Percentiles rank a stretch among this genome's conserved stretches.
These are phyloP conservation scores for Calosoma granatense DNA, from an alignment of 1,140 invertebrate genomes.

Conservation along the genomic window DNA sequence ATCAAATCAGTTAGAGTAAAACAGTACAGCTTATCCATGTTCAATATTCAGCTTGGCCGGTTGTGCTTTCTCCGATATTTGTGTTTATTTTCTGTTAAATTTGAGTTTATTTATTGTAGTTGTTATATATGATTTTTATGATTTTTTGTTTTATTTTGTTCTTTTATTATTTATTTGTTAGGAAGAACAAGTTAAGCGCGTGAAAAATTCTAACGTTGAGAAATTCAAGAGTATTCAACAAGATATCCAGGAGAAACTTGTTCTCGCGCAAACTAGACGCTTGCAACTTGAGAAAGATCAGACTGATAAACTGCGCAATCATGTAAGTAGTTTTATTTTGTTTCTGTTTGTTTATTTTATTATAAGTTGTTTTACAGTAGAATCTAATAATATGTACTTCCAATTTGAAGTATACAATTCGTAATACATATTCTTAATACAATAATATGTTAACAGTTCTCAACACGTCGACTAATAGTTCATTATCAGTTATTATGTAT, in stretches of 20 bases:
- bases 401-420: slow-evolving; percentile 11
- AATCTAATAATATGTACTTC: slow-evolving; percentile 8
- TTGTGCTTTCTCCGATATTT: slow-evolving; percentile 13
- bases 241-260: slow-evolving; percentile 62
- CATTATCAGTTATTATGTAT: too few species aligned
- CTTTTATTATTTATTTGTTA: slow-evolving; percentile 28
- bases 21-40: too few species aligned
- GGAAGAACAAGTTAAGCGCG: slow-evolving; percentile 62
- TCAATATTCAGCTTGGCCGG: too few species aligned
- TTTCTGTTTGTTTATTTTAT: slow-evolving; percentile 11
- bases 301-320: slow-evolving; percentile 61
- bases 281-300: slow-evolving; percentile 59
- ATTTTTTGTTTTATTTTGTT: slow-evolving; percentile 19
- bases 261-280: slow-evolving; percentile 56
- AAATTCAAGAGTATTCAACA: slow-evolving; percentile 54
- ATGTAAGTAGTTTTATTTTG: too few species aligned
- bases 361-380: slow-evolving; percentile 10
- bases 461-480: too few species aligned
- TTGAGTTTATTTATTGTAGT: slow-evolving; percentile 13
- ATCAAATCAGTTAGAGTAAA: too few species aligned
- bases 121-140: slow-evolving; percentile 16
- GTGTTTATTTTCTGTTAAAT: background rate
- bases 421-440: slow-evolving; percentile 10
- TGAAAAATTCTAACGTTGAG: slow-evolving; percentile 50
- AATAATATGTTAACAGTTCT: too few species aligned